Conservation (phyloP, 2,113 vertebrate species). For the Ciconia maguari region DNA sequence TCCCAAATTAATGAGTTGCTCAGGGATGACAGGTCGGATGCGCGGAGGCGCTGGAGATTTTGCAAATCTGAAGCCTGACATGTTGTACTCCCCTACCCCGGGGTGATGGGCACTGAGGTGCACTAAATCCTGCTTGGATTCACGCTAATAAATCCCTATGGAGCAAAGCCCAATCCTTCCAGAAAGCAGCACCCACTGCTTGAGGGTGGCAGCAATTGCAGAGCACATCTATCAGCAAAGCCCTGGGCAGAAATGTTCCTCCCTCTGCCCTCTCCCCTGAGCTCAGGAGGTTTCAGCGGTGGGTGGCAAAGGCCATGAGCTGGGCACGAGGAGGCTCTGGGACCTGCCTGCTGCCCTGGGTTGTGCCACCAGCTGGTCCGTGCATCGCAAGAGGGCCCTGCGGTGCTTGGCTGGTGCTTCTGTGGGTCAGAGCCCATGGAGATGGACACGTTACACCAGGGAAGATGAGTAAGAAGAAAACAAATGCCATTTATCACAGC, state of each 20-base stretch:
- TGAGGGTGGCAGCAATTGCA: neutral
- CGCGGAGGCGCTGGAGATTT: neutral
- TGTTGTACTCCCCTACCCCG: neutral
- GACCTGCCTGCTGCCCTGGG: neutral
- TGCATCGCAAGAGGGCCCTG: neutral
- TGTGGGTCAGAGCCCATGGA: neutral
- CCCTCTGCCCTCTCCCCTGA: neutral
- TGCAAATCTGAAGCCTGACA: neutral
- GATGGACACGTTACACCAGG: neutral
- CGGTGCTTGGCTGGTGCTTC: neutral
- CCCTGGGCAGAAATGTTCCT: neutral
- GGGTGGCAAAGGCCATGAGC: neutral
- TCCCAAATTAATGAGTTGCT: neutral
- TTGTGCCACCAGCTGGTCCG: neutral
- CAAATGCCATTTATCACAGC: neutral
- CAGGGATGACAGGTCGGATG: neutral
- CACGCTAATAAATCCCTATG: neutral
- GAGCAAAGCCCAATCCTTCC: neutral
- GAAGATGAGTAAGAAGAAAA: neutral
- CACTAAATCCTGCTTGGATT: neutral
- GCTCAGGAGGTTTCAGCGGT: neutral
- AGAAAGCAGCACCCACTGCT: neutral
- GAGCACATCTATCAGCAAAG: neutral
- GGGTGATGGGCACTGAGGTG: neutral
- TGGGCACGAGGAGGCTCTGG: neutral